phyloP scores from a whole-genome alignment of 2,113 vertebrate species.

The Natator depressus region DNA sequence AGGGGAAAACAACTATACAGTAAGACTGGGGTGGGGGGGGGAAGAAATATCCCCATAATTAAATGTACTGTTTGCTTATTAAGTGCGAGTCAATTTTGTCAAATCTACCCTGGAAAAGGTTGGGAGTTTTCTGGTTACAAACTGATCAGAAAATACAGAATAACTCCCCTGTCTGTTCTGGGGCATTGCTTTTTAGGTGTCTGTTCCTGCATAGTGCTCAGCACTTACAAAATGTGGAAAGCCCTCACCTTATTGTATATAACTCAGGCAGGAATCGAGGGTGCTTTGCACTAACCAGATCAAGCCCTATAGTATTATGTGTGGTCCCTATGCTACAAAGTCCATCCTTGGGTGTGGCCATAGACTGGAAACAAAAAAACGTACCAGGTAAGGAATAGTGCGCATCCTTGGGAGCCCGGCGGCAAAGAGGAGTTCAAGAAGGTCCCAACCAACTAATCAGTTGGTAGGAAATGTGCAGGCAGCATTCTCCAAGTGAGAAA shows the following conservation, averaged over 20 bases:
- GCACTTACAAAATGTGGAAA: background rate
- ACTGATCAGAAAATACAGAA: conserved; percentile 53
- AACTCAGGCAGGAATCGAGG: background rate
- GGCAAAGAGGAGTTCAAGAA: background rate
- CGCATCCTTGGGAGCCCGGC: background rate
- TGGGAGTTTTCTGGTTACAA: conserved; percentile 65
- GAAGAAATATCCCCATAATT: conserved; percentile 34
- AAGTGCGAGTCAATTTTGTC: conserved; percentile 45
- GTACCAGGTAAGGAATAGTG: background rate
- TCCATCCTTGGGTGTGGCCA: background rate
- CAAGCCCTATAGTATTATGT: background rate
- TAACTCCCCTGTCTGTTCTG: conserved; percentile 13
- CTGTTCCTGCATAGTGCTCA: conserved; percentile 19
- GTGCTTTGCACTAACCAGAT: background rate
- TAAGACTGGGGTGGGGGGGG: rapidly evolving
- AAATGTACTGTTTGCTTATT: conserved; percentile 57
- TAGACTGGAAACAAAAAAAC: background rate
- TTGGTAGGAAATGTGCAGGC: conserved; percentile 38
- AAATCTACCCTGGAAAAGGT: background rate
- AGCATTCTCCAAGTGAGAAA: conserved; percentile 5
- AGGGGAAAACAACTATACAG: conserved; percentile 40
- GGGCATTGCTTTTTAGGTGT: conserved; percentile 58
- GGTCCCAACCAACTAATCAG: background rate
- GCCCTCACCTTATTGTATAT: background rate
- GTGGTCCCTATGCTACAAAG: background rate